Evolutionary conservation across 2,113 vertebrate genomes (phyloP).

Genomic region (Centrocercus urophasianus): DNA sequence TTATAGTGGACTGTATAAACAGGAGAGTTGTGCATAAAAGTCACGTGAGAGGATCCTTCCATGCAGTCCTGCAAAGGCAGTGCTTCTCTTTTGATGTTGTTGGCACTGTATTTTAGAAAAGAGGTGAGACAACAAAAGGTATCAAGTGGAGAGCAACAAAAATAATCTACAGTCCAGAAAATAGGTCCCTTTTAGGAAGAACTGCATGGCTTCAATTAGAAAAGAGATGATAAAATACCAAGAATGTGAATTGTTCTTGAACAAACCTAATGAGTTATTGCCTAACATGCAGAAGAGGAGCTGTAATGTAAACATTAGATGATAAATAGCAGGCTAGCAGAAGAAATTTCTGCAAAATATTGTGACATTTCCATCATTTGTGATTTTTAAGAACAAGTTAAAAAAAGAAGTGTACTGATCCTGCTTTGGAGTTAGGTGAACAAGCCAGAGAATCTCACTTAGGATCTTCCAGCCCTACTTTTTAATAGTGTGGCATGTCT

Average conservation of each 20-base stretch:
- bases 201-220: background rate
- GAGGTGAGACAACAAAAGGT: background rate
- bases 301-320: background rate
- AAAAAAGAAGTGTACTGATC: background rate
- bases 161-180: background rate
- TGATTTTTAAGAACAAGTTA: background rate
- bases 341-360: background rate
- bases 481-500: background rate
- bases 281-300: background rate
- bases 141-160: background rate
- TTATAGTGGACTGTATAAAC: background rate
- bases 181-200: background rate
- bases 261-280: background rate
- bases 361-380: background rate
- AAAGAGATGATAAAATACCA: background rate
- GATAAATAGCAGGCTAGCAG: background rate
- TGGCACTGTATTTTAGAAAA: background rate
- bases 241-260: background rate
- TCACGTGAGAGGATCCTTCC: background rate
- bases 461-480: background rate
- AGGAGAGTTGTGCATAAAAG: background rate
- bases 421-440: background rate
- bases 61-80: accelerated
- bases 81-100: background rate
- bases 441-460: background rate